These are phyloP conservation scores for Halisarca cf. caerulea DNA, from an alignment of 37 sponge, comb jelly and placozoan genomes.

Conservation along the genomic window DNA sequence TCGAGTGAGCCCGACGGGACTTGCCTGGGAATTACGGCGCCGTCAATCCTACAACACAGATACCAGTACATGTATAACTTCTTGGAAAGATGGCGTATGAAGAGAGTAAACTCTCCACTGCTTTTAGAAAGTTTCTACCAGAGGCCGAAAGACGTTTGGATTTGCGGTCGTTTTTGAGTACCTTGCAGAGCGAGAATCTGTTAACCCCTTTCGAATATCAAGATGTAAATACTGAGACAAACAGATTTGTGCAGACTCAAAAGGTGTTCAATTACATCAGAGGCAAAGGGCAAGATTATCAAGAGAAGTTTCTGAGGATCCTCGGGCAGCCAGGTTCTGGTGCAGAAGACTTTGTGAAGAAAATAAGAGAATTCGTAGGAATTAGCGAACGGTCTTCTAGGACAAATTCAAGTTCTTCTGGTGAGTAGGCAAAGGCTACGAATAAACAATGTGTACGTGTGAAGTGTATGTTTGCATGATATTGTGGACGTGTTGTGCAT, in stretches of 20 bases:
- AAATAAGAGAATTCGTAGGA: slow-evolving; percentile 7
- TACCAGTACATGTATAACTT: no score
- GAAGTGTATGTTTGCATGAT: no score
- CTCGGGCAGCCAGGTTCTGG: not conserved
- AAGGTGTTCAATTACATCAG: slow-evolving; percentile 1
- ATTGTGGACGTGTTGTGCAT: no score
- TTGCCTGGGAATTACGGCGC: no score
- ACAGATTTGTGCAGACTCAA: not conserved
- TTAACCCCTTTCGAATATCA: not conserved
- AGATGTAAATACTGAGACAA: not conserved
- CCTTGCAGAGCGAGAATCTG: not conserved
- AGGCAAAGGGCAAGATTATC: not conserved
- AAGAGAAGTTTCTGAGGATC: slow-evolving; percentile 10
- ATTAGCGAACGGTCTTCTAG: no score
- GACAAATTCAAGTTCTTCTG: no score
- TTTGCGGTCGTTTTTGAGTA: not conserved
- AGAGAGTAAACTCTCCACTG: not conserved
- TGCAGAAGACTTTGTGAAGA: not conserved
- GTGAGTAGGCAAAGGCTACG: no score
- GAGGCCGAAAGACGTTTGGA: slow-evolving; percentile 9
- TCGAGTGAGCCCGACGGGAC: no score
- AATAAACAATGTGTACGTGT: no score
- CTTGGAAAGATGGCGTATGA: slow-evolving; percentile 4
- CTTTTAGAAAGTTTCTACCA: not conserved
- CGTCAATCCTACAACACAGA: no score